These are phyloP conservation scores for Chondrosia reniformis DNA, from an alignment of 37 sponge, comb jelly and placozoan species.

Conservation along the genomic window DNA sequence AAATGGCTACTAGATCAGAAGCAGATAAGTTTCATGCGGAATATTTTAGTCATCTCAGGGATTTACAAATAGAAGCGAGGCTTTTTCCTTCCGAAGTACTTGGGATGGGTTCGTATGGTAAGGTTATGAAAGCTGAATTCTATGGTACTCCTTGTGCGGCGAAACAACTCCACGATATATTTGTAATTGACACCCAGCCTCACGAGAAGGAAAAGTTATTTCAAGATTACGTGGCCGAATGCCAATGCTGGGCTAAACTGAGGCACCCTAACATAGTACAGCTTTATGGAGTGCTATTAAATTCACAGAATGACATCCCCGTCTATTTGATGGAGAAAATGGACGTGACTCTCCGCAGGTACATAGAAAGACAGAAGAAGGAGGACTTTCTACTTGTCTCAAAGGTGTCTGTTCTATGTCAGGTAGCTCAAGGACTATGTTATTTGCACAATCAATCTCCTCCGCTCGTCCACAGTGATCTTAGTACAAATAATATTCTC, in stretches of 20 bases:
- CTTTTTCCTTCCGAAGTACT: too few species aligned
- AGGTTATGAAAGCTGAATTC: not conserved
- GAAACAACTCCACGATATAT: not conserved
- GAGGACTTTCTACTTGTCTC: slow-evolving; percentile 11
- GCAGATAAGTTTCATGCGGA: too few species aligned
- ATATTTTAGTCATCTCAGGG: too few species aligned
- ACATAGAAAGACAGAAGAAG: not conserved
- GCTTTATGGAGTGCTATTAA: not conserved
- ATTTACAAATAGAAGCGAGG: too few species aligned
- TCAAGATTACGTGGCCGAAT: not conserved
- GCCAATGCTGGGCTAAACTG: slow-evolving; percentile 5
- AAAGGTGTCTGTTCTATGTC: slow-evolving; percentile 27
- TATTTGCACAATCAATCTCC: slow-evolving; percentile 49
- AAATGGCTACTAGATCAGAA: too few species aligned
- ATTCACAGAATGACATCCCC: not conserved
- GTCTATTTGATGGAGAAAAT: slow-evolving; percentile 8
- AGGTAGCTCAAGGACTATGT: slow-evolving; percentile 38
- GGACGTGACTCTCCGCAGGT: not conserved
- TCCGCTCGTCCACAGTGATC: slow-evolving; percentile 50
- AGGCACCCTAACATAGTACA: slow-evolving; percentile 8
- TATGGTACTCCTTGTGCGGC: slow-evolving; percentile 3
- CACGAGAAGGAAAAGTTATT: too few species aligned
- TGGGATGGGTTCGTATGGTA: slow-evolving; percentile 12
- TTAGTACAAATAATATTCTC: slow-evolving; percentile 46
- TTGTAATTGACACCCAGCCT: too few species aligned